Percentiles rank a stretch among this genome's conserved stretches.
Conservation (phyloP, 1,140 invertebrate genomes). For the Procambarus clarkii region DNA sequence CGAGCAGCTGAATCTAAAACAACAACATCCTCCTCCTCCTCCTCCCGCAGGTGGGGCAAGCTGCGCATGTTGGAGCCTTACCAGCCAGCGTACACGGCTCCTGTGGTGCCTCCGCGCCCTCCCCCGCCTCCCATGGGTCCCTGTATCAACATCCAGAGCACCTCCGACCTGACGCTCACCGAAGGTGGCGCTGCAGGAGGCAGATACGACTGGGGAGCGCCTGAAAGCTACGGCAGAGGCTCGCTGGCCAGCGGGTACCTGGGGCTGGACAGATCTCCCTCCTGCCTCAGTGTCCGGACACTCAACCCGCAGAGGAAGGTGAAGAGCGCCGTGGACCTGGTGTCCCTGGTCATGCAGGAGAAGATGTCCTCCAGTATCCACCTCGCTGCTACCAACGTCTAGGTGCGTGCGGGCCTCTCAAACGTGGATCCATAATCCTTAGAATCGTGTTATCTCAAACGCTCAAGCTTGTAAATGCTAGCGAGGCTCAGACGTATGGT, state of each 20-base stretch:
- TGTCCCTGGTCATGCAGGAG: constrained; percentile 71
- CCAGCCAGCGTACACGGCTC: constrained; percentile 86
- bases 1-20: no score
- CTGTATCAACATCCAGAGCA: constrained; percentile 66
- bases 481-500: not conserved
- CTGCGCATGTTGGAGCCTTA: constrained; percentile 92
- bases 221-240: constrained; percentile 45
- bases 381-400: constrained; percentile 47
- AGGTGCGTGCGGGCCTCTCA: not conserved
- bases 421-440: not conserved
- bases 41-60: constrained; percentile 84
- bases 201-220: constrained; percentile 43
- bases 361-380: constrained; percentile 58
- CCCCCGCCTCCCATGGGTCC: constrained; percentile 28
- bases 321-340: constrained; percentile 68
- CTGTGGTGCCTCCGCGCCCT: constrained; percentile 41
- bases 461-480: not conserved
- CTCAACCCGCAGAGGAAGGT: constrained; percentile 68
- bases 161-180: constrained; percentile 44
- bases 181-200: constrained; percentile 20
- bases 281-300: constrained; percentile 49
- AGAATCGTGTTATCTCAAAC: not conserved
- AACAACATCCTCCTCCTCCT: no score
- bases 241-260: constrained; percentile 45
- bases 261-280: constrained; percentile 46